Evolutionary conservation across 1,140 invertebrate genomes (phyloP).

Genomic region (Trachymyrmex septentrionalis): DNA sequence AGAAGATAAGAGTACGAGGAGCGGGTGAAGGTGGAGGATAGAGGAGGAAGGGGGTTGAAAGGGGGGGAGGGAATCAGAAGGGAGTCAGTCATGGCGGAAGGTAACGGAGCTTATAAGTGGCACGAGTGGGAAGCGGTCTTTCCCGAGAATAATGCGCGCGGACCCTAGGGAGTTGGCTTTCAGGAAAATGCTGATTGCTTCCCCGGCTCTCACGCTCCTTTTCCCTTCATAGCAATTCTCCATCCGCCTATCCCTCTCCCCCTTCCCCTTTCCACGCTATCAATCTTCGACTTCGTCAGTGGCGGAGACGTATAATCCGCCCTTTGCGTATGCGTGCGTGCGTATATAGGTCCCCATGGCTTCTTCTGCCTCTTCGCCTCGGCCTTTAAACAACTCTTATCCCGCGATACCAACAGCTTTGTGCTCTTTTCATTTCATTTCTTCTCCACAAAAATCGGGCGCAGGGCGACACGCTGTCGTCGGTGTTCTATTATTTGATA

Average conservation of each 20-base stretch:
- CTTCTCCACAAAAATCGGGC: neutral
- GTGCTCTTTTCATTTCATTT: neutral
- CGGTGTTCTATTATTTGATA: conserved; percentile 24
- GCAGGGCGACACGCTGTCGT: neutral
- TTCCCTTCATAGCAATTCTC: conserved; percentile 53
- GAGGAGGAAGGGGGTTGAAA: neutral
- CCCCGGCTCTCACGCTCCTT: conserved; percentile 57
- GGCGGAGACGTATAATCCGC: conserved; percentile 34
- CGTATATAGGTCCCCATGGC: neutral
- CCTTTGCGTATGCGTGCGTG: conserved; percentile 2
- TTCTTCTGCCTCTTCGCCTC: neutral
- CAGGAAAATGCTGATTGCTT: conserved; percentile 84
- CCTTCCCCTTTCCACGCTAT: conserved; percentile 58
- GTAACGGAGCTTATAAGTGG: conserved; percentile 60
- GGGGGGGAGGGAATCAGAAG: neutral
- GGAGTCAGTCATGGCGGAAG: conserved; percentile 33
- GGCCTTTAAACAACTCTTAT: conserved; percentile 35
- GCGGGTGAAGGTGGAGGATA: neutral
- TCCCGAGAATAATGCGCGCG: conserved; percentile 80
- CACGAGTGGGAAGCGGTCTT: conserved; percentile 61
- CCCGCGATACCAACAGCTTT: conserved; percentile 11
- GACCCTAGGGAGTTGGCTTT: conserved; percentile 77
- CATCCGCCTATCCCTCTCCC: conserved; percentile 46
- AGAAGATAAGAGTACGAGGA: conserved; percentile 48
- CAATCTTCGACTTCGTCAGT: conserved; percentile 73